Conservation (phyloP, 2,797 vertebrate species). For the Siniperca obscura region DNA sequence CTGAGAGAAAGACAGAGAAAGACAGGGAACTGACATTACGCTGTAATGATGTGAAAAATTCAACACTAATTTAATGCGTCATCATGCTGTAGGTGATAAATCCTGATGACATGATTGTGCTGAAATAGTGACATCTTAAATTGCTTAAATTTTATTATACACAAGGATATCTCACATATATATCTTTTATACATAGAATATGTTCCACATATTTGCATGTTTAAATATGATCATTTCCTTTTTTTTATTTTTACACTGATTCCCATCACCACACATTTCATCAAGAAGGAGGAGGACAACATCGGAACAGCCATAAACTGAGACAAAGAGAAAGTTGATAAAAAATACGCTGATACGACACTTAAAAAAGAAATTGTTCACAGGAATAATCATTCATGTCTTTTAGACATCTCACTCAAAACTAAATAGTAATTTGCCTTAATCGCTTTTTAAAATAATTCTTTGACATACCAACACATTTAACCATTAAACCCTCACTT, state of each 20-base stretch:
- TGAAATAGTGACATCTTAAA: constrained; percentile 61
- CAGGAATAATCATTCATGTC: constrained; percentile 65
- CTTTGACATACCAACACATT: constrained; percentile 37
- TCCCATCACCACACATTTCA: constrained; percentile 69
- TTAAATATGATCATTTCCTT: constrained; percentile 57
- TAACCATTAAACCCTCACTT: constrained; percentile 39
- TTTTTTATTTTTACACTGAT: constrained; percentile 53
- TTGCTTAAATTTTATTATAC: constrained; percentile 81
- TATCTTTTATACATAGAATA: constrained; percentile 79
- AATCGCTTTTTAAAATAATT: constrained; percentile 42
- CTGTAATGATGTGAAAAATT: constrained; percentile 46
- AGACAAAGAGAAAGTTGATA: constrained; percentile 73
- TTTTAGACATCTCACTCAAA: constrained; percentile 56
- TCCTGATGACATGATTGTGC: constrained; percentile 36
- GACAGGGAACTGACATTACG: constrained; percentile 55
- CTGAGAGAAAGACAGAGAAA: constrained; percentile 63
- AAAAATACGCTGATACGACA: constrained; percentile 77
- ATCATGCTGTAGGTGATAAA: constrained; percentile 40
- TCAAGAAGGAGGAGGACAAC: constrained; percentile 68
- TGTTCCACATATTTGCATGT: constrained; percentile 62
- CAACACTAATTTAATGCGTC: constrained; percentile 48
- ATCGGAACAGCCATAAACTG: constrained; percentile 69
- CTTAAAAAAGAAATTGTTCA: constrained; percentile 66
- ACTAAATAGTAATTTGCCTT: constrained; percentile 31
- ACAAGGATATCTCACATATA: constrained; percentile 84